phyloP scores from a whole-genome alignment of 2,797 vertebrate species.

The Halcyon badia region DNA sequence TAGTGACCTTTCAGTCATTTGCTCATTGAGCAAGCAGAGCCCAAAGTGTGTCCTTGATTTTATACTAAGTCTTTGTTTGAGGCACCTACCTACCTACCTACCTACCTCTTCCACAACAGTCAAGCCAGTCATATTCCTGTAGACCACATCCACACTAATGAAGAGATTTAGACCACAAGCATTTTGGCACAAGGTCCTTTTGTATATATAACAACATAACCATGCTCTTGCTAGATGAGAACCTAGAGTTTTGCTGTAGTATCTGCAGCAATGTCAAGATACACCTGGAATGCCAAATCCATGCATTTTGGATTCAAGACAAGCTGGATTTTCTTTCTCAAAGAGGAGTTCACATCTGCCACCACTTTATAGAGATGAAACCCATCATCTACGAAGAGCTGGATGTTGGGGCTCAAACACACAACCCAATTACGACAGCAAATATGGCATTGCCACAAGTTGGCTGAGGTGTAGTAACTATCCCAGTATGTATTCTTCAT shows the following conservation, averaged over 20 bases:
- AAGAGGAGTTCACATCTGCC: neutral
- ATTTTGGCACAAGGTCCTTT: neutral
- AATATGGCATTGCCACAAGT: neutral
- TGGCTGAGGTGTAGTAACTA: neutral
- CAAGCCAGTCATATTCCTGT: neutral
- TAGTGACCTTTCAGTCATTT: neutral
- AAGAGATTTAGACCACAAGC: neutral
- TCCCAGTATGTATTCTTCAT: neutral
- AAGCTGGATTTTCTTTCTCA: neutral
- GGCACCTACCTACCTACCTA: neutral
- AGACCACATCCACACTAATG: neutral
- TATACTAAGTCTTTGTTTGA: neutral
- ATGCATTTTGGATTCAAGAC: neutral
- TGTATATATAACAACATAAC: neutral
- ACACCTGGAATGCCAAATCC: neutral
- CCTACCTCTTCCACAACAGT: neutral
- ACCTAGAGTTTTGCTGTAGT: neutral
- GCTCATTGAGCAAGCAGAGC: neutral
- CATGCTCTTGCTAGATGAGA: rapidly evolving
- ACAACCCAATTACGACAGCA: neutral
- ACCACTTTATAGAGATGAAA: neutral
- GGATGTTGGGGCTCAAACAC: neutral
- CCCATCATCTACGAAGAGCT: neutral
- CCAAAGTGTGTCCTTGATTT: neutral
- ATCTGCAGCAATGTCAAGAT: neutral